Evolutionary conservation across 2,113 vertebrate species (phyloP).

Genomic region (Calcarius ornatus): DNA sequence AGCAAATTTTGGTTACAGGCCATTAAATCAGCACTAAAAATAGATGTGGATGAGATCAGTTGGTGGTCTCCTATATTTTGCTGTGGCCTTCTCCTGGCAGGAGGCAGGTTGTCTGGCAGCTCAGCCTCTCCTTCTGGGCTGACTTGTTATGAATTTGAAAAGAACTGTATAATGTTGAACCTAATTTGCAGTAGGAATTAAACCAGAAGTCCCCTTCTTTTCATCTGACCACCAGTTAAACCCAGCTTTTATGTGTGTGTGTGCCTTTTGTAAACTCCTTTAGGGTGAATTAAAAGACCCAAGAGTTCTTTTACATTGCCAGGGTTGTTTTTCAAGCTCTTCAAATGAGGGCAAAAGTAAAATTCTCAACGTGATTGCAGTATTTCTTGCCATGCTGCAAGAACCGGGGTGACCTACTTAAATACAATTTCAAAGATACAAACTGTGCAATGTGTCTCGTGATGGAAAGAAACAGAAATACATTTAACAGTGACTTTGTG

Average conservation of each 20-base stretch:
- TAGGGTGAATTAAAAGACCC: not conserved
- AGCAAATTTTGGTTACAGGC: conserved; percentile 53
- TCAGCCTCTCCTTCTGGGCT: conserved; percentile 9
- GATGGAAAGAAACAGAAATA: not conserved
- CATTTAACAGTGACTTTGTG: not conserved
- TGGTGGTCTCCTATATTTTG: conserved; percentile 49
- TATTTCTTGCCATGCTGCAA: conserved; percentile 31
- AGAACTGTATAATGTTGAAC: not conserved
- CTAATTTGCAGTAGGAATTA: not conserved
- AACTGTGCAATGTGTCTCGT: not conserved
- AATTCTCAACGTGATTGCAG: conserved; percentile 28
- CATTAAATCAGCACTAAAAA: conserved; percentile 69
- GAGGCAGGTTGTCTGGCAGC: conserved; percentile 45
- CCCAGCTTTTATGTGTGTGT: not conserved
- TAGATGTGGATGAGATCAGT: conserved; percentile 59
- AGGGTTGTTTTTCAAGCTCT: conserved; percentile 37
- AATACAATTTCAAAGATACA: conserved; percentile 28
- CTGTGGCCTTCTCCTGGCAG: conserved; percentile 31
- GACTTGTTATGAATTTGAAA: conserved; percentile 1
- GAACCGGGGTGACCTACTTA: conserved; percentile 48
- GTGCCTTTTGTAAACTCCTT: not conserved
- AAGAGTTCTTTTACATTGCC: not conserved
- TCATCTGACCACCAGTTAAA: not conserved
- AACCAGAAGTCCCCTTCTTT: not conserved
- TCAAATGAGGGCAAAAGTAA: conserved; percentile 40